Evolutionary conservation across 2,113 vertebrate species (phyloP).

Genomic region (Cercopithecus mona): DNA sequence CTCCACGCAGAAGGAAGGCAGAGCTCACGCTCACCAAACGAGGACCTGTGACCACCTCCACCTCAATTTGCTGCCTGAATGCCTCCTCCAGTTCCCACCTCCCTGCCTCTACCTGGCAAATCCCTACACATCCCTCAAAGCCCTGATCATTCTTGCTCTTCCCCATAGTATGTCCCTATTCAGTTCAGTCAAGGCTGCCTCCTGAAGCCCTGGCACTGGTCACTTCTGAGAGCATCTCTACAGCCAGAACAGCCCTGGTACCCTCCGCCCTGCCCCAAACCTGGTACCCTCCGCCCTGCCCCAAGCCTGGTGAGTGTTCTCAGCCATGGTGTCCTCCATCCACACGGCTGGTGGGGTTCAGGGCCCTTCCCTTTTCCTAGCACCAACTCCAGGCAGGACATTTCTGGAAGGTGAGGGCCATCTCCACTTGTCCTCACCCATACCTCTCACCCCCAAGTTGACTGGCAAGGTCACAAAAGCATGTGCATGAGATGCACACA

Average conservation of each 20-base stretch:
- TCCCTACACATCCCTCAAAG: slow-evolving; percentile 5
- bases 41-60: neutral
- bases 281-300: too few relatives aligned
- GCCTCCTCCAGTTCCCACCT: neutral
- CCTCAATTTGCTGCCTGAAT: neutral
- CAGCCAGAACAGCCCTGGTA: too few relatives aligned
- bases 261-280: too few relatives aligned
- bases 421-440: neutral
- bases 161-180: neutral
- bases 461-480: neutral
- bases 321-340: neutral
- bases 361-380: neutral
- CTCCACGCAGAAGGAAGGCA: neutral
- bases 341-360: neutral
- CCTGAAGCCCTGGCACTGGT: neutral
- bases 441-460: neutral
- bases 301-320: neutral
- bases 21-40: neutral
- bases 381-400: neutral
- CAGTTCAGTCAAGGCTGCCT: too few relatives aligned
- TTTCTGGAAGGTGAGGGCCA: neutral
- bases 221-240: too few relatives aligned
- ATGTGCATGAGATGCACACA: neutral
- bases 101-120: neutral
- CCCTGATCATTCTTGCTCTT: neutral